Percentiles rank a stretch among this genome's conserved stretches.
These are phyloP conservation scores for Rutpela maculata DNA, from an alignment of 2,888 invertebrate species.

Conservation along the genomic window DNA sequence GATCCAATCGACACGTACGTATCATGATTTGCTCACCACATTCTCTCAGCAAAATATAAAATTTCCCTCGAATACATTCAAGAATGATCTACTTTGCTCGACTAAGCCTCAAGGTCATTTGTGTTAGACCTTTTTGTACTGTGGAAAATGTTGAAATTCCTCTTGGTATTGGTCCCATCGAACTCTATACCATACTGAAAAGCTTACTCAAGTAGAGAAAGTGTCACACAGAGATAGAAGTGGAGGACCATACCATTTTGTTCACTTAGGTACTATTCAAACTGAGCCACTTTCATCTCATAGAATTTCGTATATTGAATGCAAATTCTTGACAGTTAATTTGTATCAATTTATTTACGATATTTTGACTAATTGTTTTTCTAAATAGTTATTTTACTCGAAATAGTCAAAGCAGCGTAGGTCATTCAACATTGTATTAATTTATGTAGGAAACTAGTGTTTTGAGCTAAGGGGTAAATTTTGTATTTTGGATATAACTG, in stretches of 20 bases:
- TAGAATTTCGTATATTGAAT: too few species aligned
- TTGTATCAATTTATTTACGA: too few species aligned
- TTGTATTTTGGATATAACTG: neutral
- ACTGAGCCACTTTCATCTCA: too few species aligned
- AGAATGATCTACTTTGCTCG: neutral
- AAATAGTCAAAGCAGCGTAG: neutral
- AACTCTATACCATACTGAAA: too few species aligned
- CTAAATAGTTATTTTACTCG: neutral
- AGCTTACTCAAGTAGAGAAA: too few species aligned
- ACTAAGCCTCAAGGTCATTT: neutral
- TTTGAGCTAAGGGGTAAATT: neutral
- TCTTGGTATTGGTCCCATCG: too few species aligned
- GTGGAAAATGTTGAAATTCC: too few species aligned
- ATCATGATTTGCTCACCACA: constrained; percentile 71
- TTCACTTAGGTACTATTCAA: too few species aligned
- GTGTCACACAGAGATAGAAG: too few species aligned
- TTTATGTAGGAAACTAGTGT: neutral
- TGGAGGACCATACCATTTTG: too few species aligned
- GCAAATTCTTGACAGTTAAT: too few species aligned
- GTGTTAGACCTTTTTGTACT: too few species aligned
- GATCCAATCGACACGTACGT: constrained; percentile 74
- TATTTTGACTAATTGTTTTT: neutral
- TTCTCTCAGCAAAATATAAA: constrained; percentile 55
- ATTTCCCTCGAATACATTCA: constrained; percentile 5
- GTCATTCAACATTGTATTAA: neutral